Conservation (phyloP, 2,113 vertebrate species). For the Neodon shergylaensis region DNA sequence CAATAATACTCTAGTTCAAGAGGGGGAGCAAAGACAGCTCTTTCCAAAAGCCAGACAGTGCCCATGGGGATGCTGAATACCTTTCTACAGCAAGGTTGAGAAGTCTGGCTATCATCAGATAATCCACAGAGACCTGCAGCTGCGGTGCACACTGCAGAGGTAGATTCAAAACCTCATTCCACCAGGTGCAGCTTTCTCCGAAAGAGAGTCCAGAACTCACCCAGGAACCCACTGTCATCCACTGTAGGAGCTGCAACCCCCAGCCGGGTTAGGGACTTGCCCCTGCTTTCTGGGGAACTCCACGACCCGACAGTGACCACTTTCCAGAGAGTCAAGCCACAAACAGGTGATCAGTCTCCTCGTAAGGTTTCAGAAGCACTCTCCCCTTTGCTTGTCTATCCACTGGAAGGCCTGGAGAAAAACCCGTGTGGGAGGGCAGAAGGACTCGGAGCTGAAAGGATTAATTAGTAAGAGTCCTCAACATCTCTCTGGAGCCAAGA, state of each 20-base stretch:
- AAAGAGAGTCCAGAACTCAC: neutral
- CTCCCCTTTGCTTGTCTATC: conserved; percentile 13
- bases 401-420: neutral
- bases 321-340: neutral
- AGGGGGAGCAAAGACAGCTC: conserved; percentile 55
- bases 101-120: too few species aligned
- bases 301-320: neutral
- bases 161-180: too few species aligned
- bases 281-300: neutral
- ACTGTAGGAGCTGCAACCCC: neutral
- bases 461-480: neutral
- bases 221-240: neutral
- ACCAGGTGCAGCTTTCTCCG: neutral
- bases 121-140: too few species aligned
- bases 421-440: neutral
- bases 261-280: neutral
- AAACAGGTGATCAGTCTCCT: neutral
- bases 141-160: too few species aligned
- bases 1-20: conserved; percentile 39
- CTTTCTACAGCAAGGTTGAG: neutral
- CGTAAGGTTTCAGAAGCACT: neutral
- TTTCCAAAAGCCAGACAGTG: conserved; percentile 31
- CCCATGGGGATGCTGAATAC: neutral
- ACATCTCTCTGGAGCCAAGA: neutral
- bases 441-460: neutral